phyloP scores from a whole-genome alignment of 23 tunicate species.

The Ciona savignyi region DNA sequence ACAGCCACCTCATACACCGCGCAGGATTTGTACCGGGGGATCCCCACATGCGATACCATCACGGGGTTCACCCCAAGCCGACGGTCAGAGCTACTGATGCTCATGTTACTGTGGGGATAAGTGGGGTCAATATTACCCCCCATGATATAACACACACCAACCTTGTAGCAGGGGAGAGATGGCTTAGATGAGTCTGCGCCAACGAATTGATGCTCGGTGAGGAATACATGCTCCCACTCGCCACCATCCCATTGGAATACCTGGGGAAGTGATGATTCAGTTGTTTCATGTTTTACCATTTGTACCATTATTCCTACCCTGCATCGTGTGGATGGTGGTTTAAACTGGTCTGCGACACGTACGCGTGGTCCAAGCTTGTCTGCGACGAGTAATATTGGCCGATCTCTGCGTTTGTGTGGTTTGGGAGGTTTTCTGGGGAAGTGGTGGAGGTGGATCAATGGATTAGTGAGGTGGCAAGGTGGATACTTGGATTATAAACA shows the following conservation, averaged over 20 bases:
- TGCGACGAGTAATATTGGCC: slow-evolving; percentile 47
- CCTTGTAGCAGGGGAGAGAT: slow-evolving; percentile 82
- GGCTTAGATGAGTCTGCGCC: slow-evolving; percentile 61
- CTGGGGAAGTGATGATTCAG: no score
- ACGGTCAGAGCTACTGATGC: slow-evolving; percentile 61
- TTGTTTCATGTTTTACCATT: no score
- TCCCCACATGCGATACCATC: slow-evolving; percentile 16
- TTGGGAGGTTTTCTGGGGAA: neutral
- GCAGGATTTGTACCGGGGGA: slow-evolving; percentile 67
- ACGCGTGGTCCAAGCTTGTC: slow-evolving; percentile 69
- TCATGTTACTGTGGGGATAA: slow-evolving; percentile 43
- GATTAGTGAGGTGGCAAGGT: no score
- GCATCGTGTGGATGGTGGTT: slow-evolving; percentile 47
- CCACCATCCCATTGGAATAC: slow-evolving; percentile 56
- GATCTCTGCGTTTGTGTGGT: neutral
- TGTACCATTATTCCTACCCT: slow-evolving; percentile 23
- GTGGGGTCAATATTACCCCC: neutral
- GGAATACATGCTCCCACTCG: slow-evolving; percentile 84
- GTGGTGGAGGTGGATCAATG: no score
- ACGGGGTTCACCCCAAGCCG: slow-evolving; percentile 21
- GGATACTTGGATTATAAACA: no score
- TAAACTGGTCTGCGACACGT: slow-evolving; percentile 80
- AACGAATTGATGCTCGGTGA: slow-evolving; percentile 85
- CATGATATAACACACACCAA: neutral
- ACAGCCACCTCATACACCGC: slow-evolving; percentile 82